These are phyloP conservation scores for Lytechinus pictus DNA, from an alignment of 35 echinoderm and acorn worm genomes.

Conservation along the genomic window DNA sequence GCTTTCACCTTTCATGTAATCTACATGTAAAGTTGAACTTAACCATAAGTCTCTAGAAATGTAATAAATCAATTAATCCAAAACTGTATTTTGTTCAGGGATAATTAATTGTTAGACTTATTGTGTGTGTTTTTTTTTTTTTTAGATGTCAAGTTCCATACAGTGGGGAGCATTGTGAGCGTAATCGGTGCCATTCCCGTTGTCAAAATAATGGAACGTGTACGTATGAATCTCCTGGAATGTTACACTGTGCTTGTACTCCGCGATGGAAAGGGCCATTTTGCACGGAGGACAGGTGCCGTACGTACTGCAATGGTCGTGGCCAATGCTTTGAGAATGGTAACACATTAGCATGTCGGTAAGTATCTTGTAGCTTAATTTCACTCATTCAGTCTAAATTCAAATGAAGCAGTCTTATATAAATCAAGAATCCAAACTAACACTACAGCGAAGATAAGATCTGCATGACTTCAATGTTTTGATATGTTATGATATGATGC, in stretches of 20 bases:
- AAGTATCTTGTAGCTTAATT: neutral
- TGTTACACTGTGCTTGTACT: slow-evolving; percentile 20
- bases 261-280: slow-evolving; percentile 8
- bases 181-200: neutral
- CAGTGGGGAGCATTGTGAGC: neutral
- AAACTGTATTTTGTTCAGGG: too few relatives aligned
- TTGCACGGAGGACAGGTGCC: slow-evolving; percentile 4
- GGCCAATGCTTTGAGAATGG: slow-evolving; percentile 33
- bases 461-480: too few relatives aligned
- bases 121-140: neutral
- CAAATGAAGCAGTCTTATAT: too few relatives aligned
- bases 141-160: slow-evolving; percentile 34
- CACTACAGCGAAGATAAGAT: too few relatives aligned
- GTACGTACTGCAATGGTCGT: neutral
- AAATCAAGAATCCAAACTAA: too few relatives aligned
- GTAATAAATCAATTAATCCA: too few relatives aligned
- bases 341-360: slow-evolving; percentile 16
- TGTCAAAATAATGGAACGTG: slow-evolving; percentile 53
- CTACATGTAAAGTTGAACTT: too few relatives aligned
- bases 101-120: too few relatives aligned
- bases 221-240: neutral
- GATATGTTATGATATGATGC: too few relatives aligned
- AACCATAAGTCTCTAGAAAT: too few relatives aligned
- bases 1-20: too few relatives aligned
- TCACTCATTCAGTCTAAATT: too few relatives aligned